These are phyloP conservation scores for Zeugodacus cucurbitae DNA, from an alignment of 1,140 invertebrate species.

Conservation along the genomic window DNA sequence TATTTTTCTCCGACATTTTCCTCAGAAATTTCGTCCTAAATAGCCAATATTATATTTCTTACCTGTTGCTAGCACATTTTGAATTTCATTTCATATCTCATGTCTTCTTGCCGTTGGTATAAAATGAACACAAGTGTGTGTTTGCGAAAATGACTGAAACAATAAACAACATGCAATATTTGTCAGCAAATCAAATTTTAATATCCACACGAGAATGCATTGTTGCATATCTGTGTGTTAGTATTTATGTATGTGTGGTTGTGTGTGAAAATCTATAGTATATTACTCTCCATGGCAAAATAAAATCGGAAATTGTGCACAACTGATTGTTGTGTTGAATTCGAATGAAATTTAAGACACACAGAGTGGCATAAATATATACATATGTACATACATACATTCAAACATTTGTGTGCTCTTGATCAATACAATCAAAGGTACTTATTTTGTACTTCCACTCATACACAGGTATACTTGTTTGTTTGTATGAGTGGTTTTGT, in stretches of 20 bases:
- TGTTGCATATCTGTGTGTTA: not conserved
- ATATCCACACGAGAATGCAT: not conserved
- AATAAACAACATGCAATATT: constrained; percentile 28
- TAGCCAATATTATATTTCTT: too few species aligned
- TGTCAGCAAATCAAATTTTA: constrained; percentile 20
- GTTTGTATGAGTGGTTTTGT: not conserved
- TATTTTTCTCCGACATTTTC: too few species aligned
- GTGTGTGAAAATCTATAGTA: not conserved
- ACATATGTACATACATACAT: not conserved
- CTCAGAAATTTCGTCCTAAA: too few species aligned
- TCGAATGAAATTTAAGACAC: not conserved
- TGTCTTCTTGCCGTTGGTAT: too few species aligned
- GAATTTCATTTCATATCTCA: too few species aligned
- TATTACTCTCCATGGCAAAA: not conserved
- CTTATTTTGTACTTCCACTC: too few species aligned
- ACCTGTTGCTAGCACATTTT: too few species aligned
- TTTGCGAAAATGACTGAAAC: not conserved
- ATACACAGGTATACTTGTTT: not conserved
- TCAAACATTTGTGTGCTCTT: not conserved
- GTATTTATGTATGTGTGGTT: not conserved
- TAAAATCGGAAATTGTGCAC: constrained; percentile 6
- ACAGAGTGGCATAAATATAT: not conserved
- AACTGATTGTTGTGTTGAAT: not conserved
- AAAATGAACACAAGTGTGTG: not conserved
- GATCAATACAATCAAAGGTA: not conserved